These are phyloP conservation scores for Ptilodon capucinus DNA, from an alignment of 2,888 invertebrate genomes.

Conservation along the genomic window DNA sequence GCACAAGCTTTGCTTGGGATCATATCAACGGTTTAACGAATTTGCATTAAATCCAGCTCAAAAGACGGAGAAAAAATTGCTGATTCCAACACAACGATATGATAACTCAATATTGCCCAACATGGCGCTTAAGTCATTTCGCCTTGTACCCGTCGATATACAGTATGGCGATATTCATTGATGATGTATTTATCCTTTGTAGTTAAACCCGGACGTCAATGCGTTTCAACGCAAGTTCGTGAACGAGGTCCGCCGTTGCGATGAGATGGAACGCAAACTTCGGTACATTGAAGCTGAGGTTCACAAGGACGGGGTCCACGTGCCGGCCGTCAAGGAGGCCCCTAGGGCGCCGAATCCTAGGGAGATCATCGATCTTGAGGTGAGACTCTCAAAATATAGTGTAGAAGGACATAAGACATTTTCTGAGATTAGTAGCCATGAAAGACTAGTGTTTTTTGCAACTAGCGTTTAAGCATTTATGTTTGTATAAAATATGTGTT, in stretches of 20 bases:
- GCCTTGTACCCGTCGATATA: too few relatives aligned
- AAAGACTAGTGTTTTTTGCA: neutral
- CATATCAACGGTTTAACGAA: too few relatives aligned
- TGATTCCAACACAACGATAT: too few relatives aligned
- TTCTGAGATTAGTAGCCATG: neutral
- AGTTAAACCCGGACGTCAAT: slow-evolving; percentile 94
- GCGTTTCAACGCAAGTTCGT: slow-evolving; percentile 96
- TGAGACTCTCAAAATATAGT: slow-evolving; percentile 43
- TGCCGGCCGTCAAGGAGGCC: slow-evolving; percentile 88
- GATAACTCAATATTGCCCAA: too few relatives aligned
- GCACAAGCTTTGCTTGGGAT: too few relatives aligned
- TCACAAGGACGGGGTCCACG: slow-evolving; percentile 90
- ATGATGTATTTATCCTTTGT: slow-evolving; percentile 36
- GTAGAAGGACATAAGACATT: neutral
- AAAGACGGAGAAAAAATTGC: too few relatives aligned
- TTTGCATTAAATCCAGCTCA: too few relatives aligned
- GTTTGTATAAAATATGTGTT: too few relatives aligned
- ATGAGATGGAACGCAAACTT: slow-evolving; percentile 95
- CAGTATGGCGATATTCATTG: too few relatives aligned
- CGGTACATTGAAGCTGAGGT: slow-evolving; percentile 94
- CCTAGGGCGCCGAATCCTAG: slow-evolving; percentile 91
- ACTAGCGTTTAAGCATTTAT: too few relatives aligned
- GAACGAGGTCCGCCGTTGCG: slow-evolving; percentile 94
- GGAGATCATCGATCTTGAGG: slow-evolving; percentile 95
- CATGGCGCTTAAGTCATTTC: too few relatives aligned